These are phyloP conservation scores for Acanthopleura granulata DNA, from an alignment of 2,888 invertebrate species.

Conservation along the genomic window DNA sequence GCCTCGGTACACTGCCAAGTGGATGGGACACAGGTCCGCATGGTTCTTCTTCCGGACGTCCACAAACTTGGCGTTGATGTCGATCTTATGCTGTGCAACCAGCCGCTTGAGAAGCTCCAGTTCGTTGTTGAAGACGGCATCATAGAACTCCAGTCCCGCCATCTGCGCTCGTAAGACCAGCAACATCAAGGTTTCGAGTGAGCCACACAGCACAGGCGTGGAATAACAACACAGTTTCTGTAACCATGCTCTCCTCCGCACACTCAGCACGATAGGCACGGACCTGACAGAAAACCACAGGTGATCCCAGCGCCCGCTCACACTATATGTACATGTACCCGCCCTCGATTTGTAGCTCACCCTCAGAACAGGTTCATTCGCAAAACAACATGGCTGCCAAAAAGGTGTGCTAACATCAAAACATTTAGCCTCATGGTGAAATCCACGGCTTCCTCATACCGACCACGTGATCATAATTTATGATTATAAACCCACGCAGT, in stretches of 20 bases:
- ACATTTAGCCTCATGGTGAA: neutral
- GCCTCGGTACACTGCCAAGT: slow-evolving; percentile 66
- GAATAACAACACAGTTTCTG: neutral
- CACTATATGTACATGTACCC: no score
- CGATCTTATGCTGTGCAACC: slow-evolving; percentile 67
- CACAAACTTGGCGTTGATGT: slow-evolving; percentile 67
- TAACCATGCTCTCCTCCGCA: neutral
- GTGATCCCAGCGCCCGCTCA: no score
- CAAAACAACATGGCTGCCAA: slow-evolving; percentile 16
- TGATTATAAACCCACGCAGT: slow-evolving; percentile 4
- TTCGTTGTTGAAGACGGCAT: slow-evolving; percentile 69
- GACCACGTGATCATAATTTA: slow-evolving; percentile 16
- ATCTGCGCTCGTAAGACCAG: slow-evolving; percentile 51
- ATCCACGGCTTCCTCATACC: slow-evolving; percentile 11
- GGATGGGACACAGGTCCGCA: slow-evolving; percentile 67
- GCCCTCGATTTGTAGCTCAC: no score
- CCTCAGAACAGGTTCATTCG: neutral
- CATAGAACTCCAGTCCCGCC: slow-evolving; percentile 67
- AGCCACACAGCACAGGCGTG: neutral
- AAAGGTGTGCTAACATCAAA: neutral
- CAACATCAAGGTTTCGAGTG: slow-evolving; percentile 42
- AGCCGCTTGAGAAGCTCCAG: slow-evolving; percentile 62
- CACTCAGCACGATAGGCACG: no score
- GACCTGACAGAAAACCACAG: no score
- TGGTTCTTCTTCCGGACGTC: slow-evolving; percentile 68